Percentiles rank a stretch among this genome's conserved stretches.
Evolutionary conservation across 2,797 vertebrate species (phyloP).

Genomic region (Cossypha caffra): DNA sequence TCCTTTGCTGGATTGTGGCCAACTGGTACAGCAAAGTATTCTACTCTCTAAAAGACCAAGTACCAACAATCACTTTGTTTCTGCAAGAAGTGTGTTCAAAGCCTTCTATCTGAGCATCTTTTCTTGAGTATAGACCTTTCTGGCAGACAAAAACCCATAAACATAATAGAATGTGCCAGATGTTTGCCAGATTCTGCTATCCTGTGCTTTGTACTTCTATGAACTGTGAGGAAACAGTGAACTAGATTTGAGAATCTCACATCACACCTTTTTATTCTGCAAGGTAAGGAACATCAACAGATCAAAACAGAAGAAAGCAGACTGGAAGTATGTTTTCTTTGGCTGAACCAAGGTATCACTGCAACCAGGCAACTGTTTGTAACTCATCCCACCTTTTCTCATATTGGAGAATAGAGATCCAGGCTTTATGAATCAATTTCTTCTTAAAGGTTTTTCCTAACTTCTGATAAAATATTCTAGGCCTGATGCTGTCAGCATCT

Average conservation of each 20-base stretch:
- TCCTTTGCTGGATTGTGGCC: neutral
- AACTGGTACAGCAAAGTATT: neutral
- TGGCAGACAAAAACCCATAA: slow-evolving; percentile 19
- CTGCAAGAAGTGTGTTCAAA: neutral
- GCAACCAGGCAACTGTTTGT: neutral
- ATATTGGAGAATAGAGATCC: neutral
- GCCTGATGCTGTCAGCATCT: neutral
- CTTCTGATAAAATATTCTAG: neutral
- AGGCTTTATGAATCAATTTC: neutral
- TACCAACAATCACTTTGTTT: neutral
- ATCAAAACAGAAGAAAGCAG: neutral
- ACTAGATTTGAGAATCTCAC: neutral
- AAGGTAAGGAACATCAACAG: neutral
- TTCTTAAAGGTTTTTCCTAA: neutral
- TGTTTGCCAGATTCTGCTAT: slow-evolving; percentile 6
- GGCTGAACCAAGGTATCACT: neutral
- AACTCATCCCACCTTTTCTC: neutral
- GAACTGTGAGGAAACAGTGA: neutral
- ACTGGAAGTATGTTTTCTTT: neutral
- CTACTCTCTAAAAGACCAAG: neutral
- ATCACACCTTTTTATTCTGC: neutral
- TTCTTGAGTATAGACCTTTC: neutral
- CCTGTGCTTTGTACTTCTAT: neutral
- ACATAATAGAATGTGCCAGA: neutral
- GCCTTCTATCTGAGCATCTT: neutral